A percentile compares a stretch with the other conserved stretches of the same genome.
Conservation (phyloP, 2,113 vertebrate genomes). For the Phaethornis superciliosus region DNA sequence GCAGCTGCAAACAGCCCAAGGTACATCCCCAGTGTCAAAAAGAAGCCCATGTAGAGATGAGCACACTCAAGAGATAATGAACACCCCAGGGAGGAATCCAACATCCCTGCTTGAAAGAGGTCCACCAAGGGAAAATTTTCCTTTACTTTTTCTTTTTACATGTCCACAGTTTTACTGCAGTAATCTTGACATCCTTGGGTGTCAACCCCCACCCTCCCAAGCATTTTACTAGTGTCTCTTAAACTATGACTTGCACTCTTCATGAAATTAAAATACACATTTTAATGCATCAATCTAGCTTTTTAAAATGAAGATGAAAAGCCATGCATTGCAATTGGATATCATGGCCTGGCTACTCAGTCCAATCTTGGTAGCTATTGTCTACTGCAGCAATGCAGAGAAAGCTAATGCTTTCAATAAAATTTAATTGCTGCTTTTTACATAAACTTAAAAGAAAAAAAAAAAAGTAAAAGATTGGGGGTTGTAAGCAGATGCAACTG, state of each 20-base stretch:
- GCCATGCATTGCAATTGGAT: neutral
- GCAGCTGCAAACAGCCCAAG: neutral
- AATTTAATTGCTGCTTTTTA: neutral
- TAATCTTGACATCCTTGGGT: neutral
- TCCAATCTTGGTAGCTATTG: neutral
- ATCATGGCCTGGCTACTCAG: neutral
- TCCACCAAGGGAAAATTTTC: slow-evolving; percentile 15
- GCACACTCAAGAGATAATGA: slow-evolving; percentile 52
- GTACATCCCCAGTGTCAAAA: neutral
- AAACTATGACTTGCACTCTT: neutral
- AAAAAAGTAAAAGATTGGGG: neutral
- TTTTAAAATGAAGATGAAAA: slow-evolving; percentile 44
- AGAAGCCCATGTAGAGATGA: neutral
- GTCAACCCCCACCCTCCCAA: neutral
- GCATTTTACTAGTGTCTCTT: slow-evolving; percentile 19
- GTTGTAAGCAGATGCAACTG: neutral
- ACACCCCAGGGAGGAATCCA: neutral
- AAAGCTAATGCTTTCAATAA: neutral
- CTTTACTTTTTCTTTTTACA: slow-evolving; percentile 32
- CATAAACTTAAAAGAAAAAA: neutral
- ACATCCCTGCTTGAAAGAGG: slow-evolving; percentile 7
- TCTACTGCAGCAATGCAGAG: neutral
- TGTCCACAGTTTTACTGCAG: neutral
- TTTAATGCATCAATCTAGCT: slow-evolving; percentile 19
- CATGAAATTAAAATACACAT: slow-evolving; percentile 43